These are phyloP conservation scores for Drosophila atripex DNA, from an alignment of 2,888 invertebrate species.

Conservation along the genomic window DNA sequence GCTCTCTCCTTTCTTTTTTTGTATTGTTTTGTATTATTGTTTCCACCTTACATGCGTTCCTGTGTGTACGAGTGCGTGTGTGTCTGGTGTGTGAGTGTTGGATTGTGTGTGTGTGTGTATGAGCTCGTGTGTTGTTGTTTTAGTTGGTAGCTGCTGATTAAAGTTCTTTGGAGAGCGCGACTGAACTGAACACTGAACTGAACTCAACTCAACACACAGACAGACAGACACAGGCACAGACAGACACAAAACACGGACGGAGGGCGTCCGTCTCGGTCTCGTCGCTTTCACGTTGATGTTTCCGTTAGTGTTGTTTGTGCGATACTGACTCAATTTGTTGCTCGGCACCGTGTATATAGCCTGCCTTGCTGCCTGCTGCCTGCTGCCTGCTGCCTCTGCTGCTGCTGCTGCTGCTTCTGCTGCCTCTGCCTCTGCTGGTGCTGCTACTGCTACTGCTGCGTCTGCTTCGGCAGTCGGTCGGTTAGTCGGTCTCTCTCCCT, in stretches of 20 bases:
- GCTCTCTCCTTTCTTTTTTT: background rate
- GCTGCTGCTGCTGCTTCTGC: background rate
- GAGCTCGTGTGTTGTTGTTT: conserved; percentile 18
- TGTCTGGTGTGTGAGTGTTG: conserved; percentile 6
- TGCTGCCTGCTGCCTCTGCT: conserved; percentile 7
- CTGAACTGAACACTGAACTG: conserved; percentile 11
- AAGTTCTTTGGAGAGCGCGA: conserved; percentile 42
- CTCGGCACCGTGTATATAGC: conserved; percentile 73
- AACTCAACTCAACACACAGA: conserved; percentile 27
- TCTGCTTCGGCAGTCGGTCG: conserved; percentile 36
- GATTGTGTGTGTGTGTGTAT: conserved; percentile 13
- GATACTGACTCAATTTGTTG: conserved; percentile 81
- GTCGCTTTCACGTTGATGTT: conserved; percentile 77
- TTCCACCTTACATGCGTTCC: conserved; percentile 21
- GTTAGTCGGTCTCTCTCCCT: conserved; percentile 29
- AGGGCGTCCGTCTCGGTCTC: conserved; percentile 61
- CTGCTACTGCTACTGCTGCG: conserved; percentile 6
- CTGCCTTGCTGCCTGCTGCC: conserved; percentile 14
- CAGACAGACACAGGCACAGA: conserved; percentile 36
- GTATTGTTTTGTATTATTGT: background rate
- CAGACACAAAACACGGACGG: conserved; percentile 37
- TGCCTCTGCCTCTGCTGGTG: background rate
- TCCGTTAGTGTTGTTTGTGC: conserved; percentile 82
- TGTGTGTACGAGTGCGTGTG: conserved; percentile 12
- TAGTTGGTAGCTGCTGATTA: conserved; percentile 12